Evolutionary conservation across 2,888 invertebrate species (phyloP).

Genomic region (Ichneumoninae sp.): DNA sequence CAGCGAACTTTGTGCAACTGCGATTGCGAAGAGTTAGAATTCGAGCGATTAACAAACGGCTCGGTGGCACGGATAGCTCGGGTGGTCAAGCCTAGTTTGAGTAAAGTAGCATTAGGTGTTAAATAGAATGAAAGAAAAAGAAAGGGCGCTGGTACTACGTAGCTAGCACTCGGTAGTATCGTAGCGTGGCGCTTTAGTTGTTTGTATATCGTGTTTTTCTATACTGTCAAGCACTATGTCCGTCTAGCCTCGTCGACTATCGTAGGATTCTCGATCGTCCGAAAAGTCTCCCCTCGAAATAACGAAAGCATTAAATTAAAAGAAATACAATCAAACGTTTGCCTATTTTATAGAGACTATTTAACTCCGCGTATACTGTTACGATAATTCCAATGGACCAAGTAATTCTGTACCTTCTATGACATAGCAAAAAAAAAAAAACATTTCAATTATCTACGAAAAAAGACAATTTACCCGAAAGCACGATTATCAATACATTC

Average conservation of each 20-base stretch:
- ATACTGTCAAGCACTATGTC: constrained; percentile 77
- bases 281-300: constrained; percentile 29
- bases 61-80: constrained; percentile 67
- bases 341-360: constrained; percentile 63
- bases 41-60: constrained; percentile 4
- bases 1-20: not conserved
- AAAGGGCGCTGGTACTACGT: constrained; percentile 80
- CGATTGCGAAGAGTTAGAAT: constrained; percentile 40
- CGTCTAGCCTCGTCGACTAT: constrained; percentile 72
- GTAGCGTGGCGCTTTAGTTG: constrained; percentile 82
- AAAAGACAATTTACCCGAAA: constrained; percentile 51
- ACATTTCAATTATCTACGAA: constrained; percentile 23
- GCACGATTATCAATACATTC: constrained; percentile 59
- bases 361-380: constrained; percentile 61
- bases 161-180: constrained; percentile 79
- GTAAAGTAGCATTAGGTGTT: constrained; percentile 76
- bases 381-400: constrained; percentile 68
- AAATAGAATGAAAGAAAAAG: constrained; percentile 65
- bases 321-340: constrained; percentile 45
- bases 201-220: constrained; percentile 82
- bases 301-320: constrained; percentile 22
- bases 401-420: constrained; percentile 64
- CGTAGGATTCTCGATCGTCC: constrained; percentile 49
- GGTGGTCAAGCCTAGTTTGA: constrained; percentile 78
- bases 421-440: constrained; percentile 51